These are phyloP conservation scores for Tapera naevia DNA, from an alignment of 2,797 vertebrate species.

Conservation along the genomic window DNA sequence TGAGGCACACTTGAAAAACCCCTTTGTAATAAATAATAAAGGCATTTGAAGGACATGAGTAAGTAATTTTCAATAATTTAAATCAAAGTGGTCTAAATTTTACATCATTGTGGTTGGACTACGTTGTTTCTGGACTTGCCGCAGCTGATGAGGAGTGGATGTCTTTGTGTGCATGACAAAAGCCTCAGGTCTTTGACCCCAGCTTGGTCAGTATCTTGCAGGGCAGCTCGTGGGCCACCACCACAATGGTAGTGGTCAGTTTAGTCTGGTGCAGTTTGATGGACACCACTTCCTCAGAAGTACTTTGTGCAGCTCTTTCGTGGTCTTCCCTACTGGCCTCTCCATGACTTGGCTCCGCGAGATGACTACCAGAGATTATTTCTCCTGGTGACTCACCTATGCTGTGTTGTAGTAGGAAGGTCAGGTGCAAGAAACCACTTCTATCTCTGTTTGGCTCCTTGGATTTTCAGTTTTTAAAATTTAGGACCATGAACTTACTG, in stretches of 20 bases:
- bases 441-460: neutral
- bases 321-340: neutral
- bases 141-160: neutral
- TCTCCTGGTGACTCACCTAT: neutral
- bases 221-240: neutral
- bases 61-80: neutral
- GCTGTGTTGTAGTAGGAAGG: neutral
- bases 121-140: neutral
- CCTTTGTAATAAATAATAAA: neutral
- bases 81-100: neutral
- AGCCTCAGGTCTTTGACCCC: neutral
- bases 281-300: neutral
- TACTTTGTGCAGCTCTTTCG: neutral
- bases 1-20: constrained; percentile 1
- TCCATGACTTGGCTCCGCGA: neutral
- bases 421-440: neutral
- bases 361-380: neutral
- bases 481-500: neutral
- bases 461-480: neutral
- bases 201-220: neutral
- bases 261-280: neutral
- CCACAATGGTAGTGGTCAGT: neutral
- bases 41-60: neutral
- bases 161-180: fast-evolving
- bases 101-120: neutral